These are phyloP conservation scores for Philereme transversata DNA, from an alignment of 2,888 invertebrate species.

Conservation along the genomic window DNA sequence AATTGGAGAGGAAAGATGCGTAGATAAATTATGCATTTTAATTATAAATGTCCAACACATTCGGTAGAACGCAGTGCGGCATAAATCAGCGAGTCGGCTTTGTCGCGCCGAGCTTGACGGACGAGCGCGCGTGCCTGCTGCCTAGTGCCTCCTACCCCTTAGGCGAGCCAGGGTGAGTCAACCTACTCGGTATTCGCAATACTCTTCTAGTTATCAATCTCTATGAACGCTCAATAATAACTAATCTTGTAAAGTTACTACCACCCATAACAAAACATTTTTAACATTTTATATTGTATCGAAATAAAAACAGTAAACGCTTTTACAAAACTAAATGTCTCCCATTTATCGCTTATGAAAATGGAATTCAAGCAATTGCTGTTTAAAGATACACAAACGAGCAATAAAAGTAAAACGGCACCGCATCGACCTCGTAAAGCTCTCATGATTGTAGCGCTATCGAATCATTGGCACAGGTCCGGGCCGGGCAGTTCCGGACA, in stretches of 20 bases:
- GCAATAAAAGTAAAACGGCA: conserved; percentile 17
- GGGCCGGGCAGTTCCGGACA: conserved; percentile 1
- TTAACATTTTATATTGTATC: no score
- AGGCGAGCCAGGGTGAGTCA: no score
- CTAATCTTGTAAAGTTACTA: no score
- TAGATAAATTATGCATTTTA: conserved; percentile 15
- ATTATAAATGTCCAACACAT: conserved; percentile 13
- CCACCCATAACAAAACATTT: no score
- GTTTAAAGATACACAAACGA: conserved; percentile 19
- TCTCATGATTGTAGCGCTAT: neutral
- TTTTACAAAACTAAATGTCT: no score
- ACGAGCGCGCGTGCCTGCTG: neutral
- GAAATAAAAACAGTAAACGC: no score
- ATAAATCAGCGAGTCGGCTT: neutral
- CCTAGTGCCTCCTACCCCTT: no score
- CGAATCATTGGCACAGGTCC: neutral
- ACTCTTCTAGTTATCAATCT: no score
- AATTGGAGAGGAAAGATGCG: conserved; percentile 12
- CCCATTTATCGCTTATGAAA: conserved; percentile 3
- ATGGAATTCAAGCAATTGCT: conserved; percentile 12
- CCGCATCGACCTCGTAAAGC: conserved; percentile 12
- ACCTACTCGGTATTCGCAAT: no score
- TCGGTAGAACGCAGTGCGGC: conserved; percentile 4
- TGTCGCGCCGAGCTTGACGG: neutral
- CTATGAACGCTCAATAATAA: no score